These are phyloP conservation scores for Diplodus sargus DNA, from an alignment of 2,797 vertebrate species.

Conservation along the genomic window DNA sequence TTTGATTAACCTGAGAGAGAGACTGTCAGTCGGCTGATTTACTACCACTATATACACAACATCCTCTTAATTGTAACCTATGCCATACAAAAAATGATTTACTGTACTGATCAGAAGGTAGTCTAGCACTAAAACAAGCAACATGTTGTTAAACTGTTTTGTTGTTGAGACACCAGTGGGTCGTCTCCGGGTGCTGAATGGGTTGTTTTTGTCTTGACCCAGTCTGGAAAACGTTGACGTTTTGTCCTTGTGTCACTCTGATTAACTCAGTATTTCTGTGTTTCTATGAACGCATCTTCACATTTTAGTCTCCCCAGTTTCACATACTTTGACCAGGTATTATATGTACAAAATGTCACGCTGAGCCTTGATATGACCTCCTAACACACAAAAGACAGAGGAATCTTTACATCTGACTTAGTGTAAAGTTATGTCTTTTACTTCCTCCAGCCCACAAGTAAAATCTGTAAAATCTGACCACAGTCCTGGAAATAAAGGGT, in stretches of 20 bases:
- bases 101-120: conserved; percentile 50
- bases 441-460: conserved; percentile 15
- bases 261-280: not conserved
- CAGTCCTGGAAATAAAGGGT: conserved; percentile 38
- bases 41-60: conserved; percentile 63
- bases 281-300: conserved; percentile 20
- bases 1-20: conserved; percentile 80
- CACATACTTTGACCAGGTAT: conserved; percentile 35
- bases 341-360: conserved; percentile 19
- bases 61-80: conserved; percentile 47
- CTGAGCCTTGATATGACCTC: conserved; percentile 9
- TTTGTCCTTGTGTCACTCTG: conserved; percentile 7
- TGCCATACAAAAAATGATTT: conserved; percentile 53
- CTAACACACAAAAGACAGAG: conserved; percentile 1
- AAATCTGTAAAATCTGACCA: conserved; percentile 32
- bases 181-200: conserved; percentile 21
- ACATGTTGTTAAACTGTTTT: conserved; percentile 40
- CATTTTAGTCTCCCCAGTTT: conserved; percentile 26
- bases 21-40: conserved; percentile 62
- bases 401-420: conserved; percentile 29
- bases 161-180: conserved; percentile 34
- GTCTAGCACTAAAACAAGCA: conserved; percentile 62
- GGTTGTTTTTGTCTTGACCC: not conserved
- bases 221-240: conserved; percentile 31
- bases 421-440: conserved; percentile 11